Base-by-base conservation (phyloP, 1,140 invertebrate species). In the Leptinotarsa undecemlineata region DNA sequence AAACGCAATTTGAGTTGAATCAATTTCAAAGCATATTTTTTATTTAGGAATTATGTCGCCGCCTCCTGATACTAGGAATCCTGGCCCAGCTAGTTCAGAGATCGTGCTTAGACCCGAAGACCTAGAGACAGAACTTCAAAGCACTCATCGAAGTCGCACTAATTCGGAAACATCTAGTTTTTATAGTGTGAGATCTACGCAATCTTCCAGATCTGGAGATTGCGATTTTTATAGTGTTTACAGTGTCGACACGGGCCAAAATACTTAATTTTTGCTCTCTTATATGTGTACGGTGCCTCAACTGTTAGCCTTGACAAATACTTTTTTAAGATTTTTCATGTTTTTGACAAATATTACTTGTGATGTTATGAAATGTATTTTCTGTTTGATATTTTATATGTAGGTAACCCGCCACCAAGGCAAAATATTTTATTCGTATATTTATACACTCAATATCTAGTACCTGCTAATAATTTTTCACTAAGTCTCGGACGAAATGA, bases 151-250 rank as follows among this genome's bases (percentile, higher is more conserved):
- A 42, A 42, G 33, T 42, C 33, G 33, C 33, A 42, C 8, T 8
- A 42, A 42, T 42, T 42, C 33, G 8, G 33, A 42, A 42, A 42
- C 33, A 42, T 42, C 33, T 42, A 78, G 76, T 17, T 79, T 75
- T 57, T 80, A 77, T 61, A 81, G 78, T 71, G 75, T 63, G 3
- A 74, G 33, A 11, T 42, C 33, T 42, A 42, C 33, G 11, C 33
- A 2, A 8, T 33, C 33, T 33, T 33, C 33, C 33, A 6, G 33
- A 42, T 42, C 33, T 42, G 68, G 26, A 48, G 76, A 74, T 48
- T 72, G 21, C 48, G 79, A 79, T 73, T 81, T 77, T 75, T 76
- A 79, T 48, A 79, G 78, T 73, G 60, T 78, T 8, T 78, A 76
- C 62, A 81, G 80, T 75, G 77, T 63, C 11, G 62, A 63, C 15